A percentile compares a stretch with the other conserved stretches of the same genome.
phyloP scores from a whole-genome alignment of 2,113 vertebrate genomes.

The Nibea coibor region DNA sequence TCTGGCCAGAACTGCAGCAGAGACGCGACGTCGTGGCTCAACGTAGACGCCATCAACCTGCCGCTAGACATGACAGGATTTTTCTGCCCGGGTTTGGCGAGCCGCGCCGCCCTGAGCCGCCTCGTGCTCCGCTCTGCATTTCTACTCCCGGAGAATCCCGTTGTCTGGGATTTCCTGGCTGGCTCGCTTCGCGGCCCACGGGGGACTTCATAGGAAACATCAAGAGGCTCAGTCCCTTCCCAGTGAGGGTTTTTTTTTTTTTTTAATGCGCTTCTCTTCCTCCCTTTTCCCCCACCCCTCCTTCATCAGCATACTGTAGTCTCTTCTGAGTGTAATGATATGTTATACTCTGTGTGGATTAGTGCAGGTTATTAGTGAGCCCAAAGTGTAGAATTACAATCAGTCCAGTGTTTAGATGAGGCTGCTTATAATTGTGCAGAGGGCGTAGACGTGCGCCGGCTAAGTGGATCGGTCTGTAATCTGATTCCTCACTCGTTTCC shows the following conservation, averaged over 20 bases:
- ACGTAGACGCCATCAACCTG: background rate
- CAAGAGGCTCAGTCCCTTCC: conserved; percentile 37
- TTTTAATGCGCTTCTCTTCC: background rate
- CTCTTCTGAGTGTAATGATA: conserved; percentile 64
- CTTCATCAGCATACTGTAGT: conserved; percentile 43
- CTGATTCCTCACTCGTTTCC: conserved; percentile 58
- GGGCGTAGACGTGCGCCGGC: conserved; percentile 49
- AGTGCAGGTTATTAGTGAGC: conserved; percentile 69
- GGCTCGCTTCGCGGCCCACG: conserved; percentile 21
- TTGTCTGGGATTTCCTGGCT: conserved; percentile 57
- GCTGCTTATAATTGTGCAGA: conserved; percentile 66
- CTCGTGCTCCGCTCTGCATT: conserved; percentile 19
- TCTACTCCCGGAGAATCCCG: conserved; percentile 31
- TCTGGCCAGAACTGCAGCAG: background rate
- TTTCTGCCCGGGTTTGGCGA: background rate
- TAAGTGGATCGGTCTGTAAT: conserved; percentile 68
- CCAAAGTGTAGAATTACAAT: conserved; percentile 74
- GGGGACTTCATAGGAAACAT: conserved; percentile 50
- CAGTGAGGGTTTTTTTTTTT: conserved; percentile 15
- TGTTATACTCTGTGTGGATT: conserved; percentile 67
- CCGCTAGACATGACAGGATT: background rate
- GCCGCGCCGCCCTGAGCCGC: background rate
- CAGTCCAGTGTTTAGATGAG: conserved; percentile 66
- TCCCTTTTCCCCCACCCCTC: conserved; percentile 9
- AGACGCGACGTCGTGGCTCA: background rate